Percentiles rank a stretch among this genome's conserved stretches.
Conservation (phyloP, 53 echinoderm and acorn worm species). For the Patiria pectinifera region DNA sequence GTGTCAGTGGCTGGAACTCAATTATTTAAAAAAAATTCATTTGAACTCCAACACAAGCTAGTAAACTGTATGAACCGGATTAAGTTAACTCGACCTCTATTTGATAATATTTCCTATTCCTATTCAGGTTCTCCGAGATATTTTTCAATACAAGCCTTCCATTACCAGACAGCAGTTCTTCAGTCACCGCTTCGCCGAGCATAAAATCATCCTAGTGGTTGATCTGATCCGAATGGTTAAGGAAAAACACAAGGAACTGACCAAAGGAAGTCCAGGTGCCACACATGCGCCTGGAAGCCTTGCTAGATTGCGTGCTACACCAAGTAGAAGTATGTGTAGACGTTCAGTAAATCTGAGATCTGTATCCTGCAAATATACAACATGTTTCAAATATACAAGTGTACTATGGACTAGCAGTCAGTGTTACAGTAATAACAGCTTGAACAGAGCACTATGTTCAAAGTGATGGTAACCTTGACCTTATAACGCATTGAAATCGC, state of each 20-base stretch:
- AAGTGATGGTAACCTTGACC: not conserved
- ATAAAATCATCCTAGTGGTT: constrained; percentile 67
- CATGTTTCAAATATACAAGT: not conserved
- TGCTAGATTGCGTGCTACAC: not conserved
- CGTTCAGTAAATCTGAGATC: too few relatives aligned
- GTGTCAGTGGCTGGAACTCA: too few relatives aligned
- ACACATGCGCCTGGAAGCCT: not conserved
- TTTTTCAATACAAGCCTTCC: constrained; percentile 73
- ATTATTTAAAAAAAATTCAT: too few relatives aligned
- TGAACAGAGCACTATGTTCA: not conserved
- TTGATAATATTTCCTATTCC: not conserved
- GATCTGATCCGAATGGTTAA: constrained; percentile 70
- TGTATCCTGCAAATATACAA: too few relatives aligned
- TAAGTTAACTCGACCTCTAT: not conserved
- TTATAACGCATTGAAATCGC: not conserved
- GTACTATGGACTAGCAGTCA: too few relatives aligned
- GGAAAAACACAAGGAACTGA: constrained; percentile 62
- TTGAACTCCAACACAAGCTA: too few relatives aligned
- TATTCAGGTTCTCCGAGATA: constrained; percentile 73
- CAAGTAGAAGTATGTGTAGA: not conserved
- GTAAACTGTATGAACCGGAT: not conserved
- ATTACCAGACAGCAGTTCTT: constrained; percentile 72
- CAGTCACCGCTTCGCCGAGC: constrained; percentile 70
- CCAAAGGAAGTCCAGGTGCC: not conserved
- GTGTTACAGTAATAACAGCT: not conserved